Evolutionary conservation across 2,113 vertebrate species (phyloP), one percentile per base, ranked within the genome.

Genomic region (Dermatemys mawii): DNA sequence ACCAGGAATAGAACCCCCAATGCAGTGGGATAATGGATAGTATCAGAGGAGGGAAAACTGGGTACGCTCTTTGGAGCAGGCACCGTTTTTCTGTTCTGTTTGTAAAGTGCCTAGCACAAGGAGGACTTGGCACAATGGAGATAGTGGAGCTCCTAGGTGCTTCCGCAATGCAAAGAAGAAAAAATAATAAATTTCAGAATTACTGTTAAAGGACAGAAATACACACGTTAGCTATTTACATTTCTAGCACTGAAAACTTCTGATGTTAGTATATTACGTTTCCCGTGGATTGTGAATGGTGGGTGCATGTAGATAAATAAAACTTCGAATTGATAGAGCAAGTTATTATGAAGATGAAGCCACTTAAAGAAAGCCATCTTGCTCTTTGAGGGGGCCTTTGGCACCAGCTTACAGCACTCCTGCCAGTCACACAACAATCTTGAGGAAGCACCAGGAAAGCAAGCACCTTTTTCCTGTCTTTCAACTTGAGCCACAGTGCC

Each of bases 311-410:
- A 22, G 2, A 11, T 86, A 79, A 89, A 83, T 55, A 73, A 32
- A 87, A 79, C 4, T 0, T 0, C 41, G 76, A 81, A 87, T 67
- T 14, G 0, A 1, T 84, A 54, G 29, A 26, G 32, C 35, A 51
- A 29, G 76, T 83, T n/a, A 63, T 50, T 29, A 57, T 26, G 5
- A 89, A 81, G 35, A 93, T 78, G n/a, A 51, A 32, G 1, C 60
- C 70, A 83, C 55, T 35, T 92, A 50, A 32, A 86, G 78, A 89
- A 87, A 54, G 76, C 38, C 81, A 38, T 63, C 38, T 87, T 94
- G 51, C 73, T 90, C 60, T 83, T 57, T 1, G 2, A 70, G 67
- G 44, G 57, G 41, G 21, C 53, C 67, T 83, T 35, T 14, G 14
- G 12, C 51, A 6, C 44, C 44, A 63, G 27, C 29, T n/a, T 19